Base-by-base conservation (phyloP, 2,797 vertebrate genomes). In the Oreortyx pictus region DNA sequence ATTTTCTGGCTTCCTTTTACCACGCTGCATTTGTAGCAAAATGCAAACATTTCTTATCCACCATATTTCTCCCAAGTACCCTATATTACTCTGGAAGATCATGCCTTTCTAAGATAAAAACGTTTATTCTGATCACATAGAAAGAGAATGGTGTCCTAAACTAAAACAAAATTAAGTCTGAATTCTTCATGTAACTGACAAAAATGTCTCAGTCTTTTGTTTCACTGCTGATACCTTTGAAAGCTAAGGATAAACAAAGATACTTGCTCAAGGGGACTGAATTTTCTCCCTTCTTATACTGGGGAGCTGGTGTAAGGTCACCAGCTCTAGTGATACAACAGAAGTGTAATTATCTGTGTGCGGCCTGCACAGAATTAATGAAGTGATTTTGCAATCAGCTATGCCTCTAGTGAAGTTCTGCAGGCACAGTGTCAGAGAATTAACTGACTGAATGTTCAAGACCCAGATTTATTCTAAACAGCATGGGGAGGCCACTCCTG, bases 1-100 rank as follows among this genome's bases (percentile, higher is more conserved):
- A 25, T 31, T 79, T 89, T 71, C n/a, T 74, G 52, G 15, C n/a
- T 87, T 76, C 3, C 19, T 88, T 90, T 75, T 46, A 49, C 61
- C 31, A 18, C 19, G 29, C 43, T 61, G 24, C 4, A 72, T 71
- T 86, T 70, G 3, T 7, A 76, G 5, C 17, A 50, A 84, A 84
- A n/a, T 33, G 12, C 11, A 64, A 67, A 15, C 24, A 19, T 64
- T 86, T 88, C 12, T 67, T 89, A 35, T 70, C 72, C 31, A 88
- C 41, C 0, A 0, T 49, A 14, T 70, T 83, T 91, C 65, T 39
- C 12, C 14, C 31, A 1, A 0, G 5, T 64, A 18, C 62, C 8
- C 37, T 18, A 59, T 14, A 1, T 8, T 23, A 5, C 52, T 89
- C 43, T 86, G 31, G 16, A 39, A 77, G 13, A 67, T 54, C 29